Conservation (phyloP, 2,797 vertebrate species). For the Natrix natrix region DNA sequence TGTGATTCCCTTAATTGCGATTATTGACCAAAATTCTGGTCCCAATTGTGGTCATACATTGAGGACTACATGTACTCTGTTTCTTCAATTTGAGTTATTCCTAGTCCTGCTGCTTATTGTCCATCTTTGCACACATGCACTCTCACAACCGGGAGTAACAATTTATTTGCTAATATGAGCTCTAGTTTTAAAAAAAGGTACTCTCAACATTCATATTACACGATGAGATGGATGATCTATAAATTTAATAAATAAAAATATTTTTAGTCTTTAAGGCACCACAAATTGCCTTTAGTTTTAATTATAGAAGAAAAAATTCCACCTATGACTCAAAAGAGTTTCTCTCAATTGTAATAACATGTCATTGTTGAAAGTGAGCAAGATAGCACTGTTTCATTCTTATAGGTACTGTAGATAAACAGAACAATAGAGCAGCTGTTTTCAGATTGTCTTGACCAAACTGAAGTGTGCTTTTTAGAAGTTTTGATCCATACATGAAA, state of each 20-base stretch:
- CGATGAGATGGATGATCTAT: not conserved
- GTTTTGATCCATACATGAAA: not conserved
- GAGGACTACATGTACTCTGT: not conserved
- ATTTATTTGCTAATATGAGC: not conserved
- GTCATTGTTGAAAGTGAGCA: not conserved
- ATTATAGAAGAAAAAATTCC: not conserved
- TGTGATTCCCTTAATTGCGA: not conserved
- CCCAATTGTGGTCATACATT: not conserved
- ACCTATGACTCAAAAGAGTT: not conserved
- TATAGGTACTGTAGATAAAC: not conserved
- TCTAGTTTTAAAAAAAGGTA: not conserved
- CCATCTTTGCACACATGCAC: not conserved
- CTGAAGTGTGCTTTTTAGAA: not conserved
- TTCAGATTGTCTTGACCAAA: not conserved
- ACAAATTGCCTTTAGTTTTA: not conserved
- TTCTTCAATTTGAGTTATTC: not conserved
- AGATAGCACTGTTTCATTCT: not conserved
- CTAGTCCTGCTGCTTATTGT: not conserved
- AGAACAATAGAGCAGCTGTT: not conserved
- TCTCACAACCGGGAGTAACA: not conserved
- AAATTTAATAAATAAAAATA: not conserved
- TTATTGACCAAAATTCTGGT: not conserved
- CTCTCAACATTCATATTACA: not conserved
- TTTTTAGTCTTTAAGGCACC: not conserved
- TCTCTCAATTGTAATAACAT: not conserved